Percentiles rank a stretch among this genome's conserved stretches.
phyloP scores from a whole-genome alignment of 2,888 invertebrate genomes.

The Serripes groenlandicus region DNA sequence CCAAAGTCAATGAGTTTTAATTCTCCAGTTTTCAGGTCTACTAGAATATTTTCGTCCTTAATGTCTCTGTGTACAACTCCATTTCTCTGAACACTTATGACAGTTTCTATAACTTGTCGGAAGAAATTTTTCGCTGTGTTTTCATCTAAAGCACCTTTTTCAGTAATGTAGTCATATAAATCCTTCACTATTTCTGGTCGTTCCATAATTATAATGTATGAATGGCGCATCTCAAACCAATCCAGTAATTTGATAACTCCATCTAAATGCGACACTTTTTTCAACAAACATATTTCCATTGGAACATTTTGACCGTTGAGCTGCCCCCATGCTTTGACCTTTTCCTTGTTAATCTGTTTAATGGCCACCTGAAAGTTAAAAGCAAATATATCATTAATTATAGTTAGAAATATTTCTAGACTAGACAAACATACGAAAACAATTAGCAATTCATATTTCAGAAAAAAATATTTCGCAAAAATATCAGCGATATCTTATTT shows the following conservation, averaged over 20 bases:
- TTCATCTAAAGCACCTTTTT: conserved; percentile 88
- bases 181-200: conserved; percentile 88
- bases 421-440: too few relatives aligned
- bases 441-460: too few relatives aligned
- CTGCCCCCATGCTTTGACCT: conserved; percentile 88
- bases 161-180: conserved; percentile 89
- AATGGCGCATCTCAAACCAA: conserved; percentile 87
- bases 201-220: conserved; percentile 89
- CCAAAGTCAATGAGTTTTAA: conserved; percentile 89
- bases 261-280: conserved; percentile 87
- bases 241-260: conserved; percentile 89
- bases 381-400: too few relatives aligned
- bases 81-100: conserved; percentile 87
- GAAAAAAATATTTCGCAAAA: too few relatives aligned
- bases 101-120: conserved; percentile 88
- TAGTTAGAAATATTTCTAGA: too few relatives aligned
- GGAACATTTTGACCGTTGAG: conserved; percentile 88
- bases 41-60: conserved; percentile 89
- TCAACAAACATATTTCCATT: conserved; percentile 88
- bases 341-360: conserved; percentile 88
- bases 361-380: conserved; percentile 87
- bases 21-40: conserved; percentile 88
- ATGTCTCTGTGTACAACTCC: conserved; percentile 89
- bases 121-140: conserved; percentile 88
- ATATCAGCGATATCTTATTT: too few relatives aligned